These are phyloP conservation scores for Canis aureus DNA, from an alignment of 2,113 vertebrate species.

Conservation along the genomic window DNA sequence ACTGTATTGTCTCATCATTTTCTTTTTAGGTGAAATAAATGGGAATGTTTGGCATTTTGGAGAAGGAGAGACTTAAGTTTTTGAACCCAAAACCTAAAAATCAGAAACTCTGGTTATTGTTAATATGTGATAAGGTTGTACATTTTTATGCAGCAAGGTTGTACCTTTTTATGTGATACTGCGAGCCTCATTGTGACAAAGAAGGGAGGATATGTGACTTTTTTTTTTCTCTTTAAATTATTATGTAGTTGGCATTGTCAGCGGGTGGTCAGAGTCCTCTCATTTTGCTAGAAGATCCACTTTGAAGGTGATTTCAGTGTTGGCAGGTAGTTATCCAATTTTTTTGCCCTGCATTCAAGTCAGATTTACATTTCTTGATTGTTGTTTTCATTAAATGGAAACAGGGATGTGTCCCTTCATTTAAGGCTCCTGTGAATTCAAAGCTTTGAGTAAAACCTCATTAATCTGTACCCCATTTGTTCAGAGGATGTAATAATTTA, in stretches of 20 bases:
- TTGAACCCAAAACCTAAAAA: neutral
- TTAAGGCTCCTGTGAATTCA: constrained; percentile 64
- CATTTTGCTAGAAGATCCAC: neutral
- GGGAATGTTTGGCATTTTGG: neutral
- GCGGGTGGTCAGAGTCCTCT: neutral
- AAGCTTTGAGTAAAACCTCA: constrained; percentile 60
- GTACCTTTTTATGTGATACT: neutral
- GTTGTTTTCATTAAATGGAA: constrained; percentile 66
- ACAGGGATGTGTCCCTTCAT: constrained; percentile 44
- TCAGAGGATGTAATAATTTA: constrained; percentile 70
- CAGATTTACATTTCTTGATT: constrained; percentile 54
- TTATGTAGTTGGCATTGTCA: neutral
- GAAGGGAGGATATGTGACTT: accelerated
- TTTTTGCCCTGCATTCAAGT: neutral
- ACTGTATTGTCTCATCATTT: neutral
- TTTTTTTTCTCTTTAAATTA: neutral
- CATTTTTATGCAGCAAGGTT: neutral
- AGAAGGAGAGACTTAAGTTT: neutral
- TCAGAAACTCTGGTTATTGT: neutral
- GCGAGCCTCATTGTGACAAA: neutral
- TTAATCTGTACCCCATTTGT: constrained; percentile 77
- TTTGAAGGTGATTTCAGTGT: neutral
- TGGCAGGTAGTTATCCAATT: neutral
- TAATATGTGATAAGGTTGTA: neutral
- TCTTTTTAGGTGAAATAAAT: constrained; percentile 49